These are phyloP conservation scores for Beaufortia kweichowensis DNA, from an alignment of 2,113 vertebrate genomes.

Conservation along the genomic window DNA sequence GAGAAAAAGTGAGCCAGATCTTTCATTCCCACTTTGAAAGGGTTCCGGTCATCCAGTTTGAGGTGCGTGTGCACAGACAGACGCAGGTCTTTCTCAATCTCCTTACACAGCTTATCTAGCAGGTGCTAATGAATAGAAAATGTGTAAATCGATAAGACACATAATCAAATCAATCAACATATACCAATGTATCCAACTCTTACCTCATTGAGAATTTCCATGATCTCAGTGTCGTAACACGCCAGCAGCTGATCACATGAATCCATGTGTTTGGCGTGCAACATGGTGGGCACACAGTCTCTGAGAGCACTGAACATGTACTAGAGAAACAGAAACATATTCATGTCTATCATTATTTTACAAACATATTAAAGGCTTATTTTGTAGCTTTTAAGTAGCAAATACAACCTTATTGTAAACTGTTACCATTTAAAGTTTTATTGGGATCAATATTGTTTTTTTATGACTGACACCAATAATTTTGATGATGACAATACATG, in stretches of 20 bases:
- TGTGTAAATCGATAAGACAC: too few species aligned
- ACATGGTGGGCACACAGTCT: conserved; percentile 92
- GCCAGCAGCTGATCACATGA: conserved; percentile 86
- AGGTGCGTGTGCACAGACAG: conserved; percentile 97
- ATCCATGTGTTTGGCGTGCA: conserved; percentile 89
- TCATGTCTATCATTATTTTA: background rate
- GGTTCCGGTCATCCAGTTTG: conserved; percentile 96
- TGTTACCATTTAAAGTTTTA: too few species aligned
- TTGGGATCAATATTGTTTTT: too few species aligned
- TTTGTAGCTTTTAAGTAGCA: too few species aligned
- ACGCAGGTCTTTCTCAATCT: conserved; percentile 96
- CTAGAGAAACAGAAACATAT: conserved; percentile 63
- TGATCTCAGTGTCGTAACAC: conserved; percentile 93
- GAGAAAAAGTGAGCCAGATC: conserved; percentile 95
- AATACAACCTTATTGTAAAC: too few species aligned
- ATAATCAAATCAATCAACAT: too few species aligned
- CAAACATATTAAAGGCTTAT: too few species aligned
- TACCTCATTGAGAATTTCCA: conserved; percentile 93
- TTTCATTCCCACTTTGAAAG: conserved; percentile 96
- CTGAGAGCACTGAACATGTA: conserved; percentile 97
- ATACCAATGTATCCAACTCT: too few species aligned
- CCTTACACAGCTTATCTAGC: conserved; percentile 95
- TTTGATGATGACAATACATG: too few species aligned
- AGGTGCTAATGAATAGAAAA: conserved; percentile 76
- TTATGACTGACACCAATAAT: too few species aligned